Evolutionary conservation across 2,888 invertebrate species (phyloP).

Genomic region (Beris morrisii): DNA sequence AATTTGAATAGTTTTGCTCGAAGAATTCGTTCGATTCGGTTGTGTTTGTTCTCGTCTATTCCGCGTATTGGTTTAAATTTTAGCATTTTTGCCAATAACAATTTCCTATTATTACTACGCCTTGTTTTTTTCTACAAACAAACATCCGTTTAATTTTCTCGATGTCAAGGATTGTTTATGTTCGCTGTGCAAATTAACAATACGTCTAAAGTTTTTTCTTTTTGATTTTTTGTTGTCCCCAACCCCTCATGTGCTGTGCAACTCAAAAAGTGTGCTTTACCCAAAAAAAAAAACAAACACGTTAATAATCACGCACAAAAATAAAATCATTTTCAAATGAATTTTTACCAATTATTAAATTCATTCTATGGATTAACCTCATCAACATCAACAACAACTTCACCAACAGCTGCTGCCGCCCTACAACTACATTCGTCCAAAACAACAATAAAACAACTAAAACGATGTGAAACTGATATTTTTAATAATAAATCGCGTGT

Average conservation of each 20-base stretch:
- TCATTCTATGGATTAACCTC: constrained; percentile 27
- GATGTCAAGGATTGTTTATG: too few relatives aligned
- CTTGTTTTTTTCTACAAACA: background rate
- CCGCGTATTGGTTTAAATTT: too few relatives aligned
- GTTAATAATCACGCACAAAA: background rate
- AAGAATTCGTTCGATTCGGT: too few relatives aligned
- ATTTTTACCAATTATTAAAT: constrained; percentile 24
- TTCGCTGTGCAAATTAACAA: too few relatives aligned
- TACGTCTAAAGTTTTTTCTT: too few relatives aligned
- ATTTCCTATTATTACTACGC: background rate
- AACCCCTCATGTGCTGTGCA: too few relatives aligned
- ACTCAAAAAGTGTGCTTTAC: too few relatives aligned
- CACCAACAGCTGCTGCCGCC: constrained; percentile 5
- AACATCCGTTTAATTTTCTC: constrained; percentile 10
- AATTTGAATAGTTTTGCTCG: too few relatives aligned
- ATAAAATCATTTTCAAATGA: constrained; percentile 9
- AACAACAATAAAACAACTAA: constrained; percentile 17
- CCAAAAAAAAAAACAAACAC: constrained; percentile 5
- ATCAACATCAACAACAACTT: constrained; percentile 21
- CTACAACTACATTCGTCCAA: background rate
- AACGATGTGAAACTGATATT: constrained; percentile 35
- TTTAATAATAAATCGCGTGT: constrained; percentile 53
- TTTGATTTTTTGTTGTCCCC: too few relatives aligned
- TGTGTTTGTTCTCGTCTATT: too few relatives aligned
- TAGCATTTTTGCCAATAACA: too few relatives aligned